These are phyloP conservation scores for Cherax quadricarinatus DNA, from an alignment of 1,140 invertebrate species.

Conservation along the genomic window DNA sequence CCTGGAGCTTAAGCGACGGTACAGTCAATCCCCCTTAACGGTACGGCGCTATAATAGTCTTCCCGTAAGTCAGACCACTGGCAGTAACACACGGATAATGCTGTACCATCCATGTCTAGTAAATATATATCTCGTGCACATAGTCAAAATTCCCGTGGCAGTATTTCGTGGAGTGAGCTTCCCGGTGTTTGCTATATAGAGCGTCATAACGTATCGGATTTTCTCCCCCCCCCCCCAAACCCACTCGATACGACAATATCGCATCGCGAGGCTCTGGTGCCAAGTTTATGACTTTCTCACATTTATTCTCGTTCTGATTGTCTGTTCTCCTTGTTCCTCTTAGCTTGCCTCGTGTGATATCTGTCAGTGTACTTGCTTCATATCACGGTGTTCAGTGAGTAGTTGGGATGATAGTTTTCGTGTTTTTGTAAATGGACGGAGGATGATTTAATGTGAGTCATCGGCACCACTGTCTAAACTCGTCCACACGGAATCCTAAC, in stretches of 20 bases:
- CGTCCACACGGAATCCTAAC: constrained; percentile 58
- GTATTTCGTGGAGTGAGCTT: neutral
- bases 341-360: too few species aligned
- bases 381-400: neutral
- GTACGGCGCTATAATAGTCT: neutral
- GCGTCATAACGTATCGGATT: constrained; percentile 59
- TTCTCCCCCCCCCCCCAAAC: constrained; percentile 19
- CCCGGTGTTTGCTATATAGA: constrained; percentile 3
- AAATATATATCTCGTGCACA: too few species aligned
- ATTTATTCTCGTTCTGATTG: constrained; percentile 9
- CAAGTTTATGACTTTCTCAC: constrained; percentile 45
- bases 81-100: too few species aligned
- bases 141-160: too few species aligned
- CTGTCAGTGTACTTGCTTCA: neutral
- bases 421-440: neutral
- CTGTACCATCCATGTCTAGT: too few species aligned
- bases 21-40: constrained; percentile 19
- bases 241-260: constrained; percentile 67
- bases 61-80: neutral
- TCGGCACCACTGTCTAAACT: constrained; percentile 46
- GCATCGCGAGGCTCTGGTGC: constrained; percentile 41
- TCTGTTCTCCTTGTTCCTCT: neutral
- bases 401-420: neutral
- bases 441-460: constrained; percentile 49
- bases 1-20: neutral